These are phyloP conservation scores for Gallinago stenura DNA, from an alignment of 2,797 vertebrate species.

Conservation along the genomic window DNA sequence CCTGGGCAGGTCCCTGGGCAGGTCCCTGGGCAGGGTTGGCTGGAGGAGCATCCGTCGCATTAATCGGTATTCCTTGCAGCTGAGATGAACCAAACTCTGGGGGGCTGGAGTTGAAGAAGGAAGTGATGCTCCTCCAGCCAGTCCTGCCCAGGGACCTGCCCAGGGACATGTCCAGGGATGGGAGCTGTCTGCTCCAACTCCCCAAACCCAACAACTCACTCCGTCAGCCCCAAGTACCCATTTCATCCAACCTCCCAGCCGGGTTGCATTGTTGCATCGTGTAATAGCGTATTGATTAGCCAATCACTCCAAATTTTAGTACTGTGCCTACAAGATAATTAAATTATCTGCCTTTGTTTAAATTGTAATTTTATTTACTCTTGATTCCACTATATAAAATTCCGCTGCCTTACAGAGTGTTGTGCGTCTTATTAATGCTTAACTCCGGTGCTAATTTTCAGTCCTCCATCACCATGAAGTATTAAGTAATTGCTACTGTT, in stretches of 20 bases:
- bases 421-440: neutral
- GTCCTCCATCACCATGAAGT: slow-evolving; percentile 24
- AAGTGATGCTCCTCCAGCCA: neutral
- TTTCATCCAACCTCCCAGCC: neutral
- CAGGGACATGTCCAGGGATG: neutral
- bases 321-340: slow-evolving; percentile 74
- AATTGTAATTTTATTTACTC: slow-evolving; percentile 79
- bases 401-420: neutral
- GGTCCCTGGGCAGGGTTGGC: too few relatives aligned
- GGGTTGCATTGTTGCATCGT: neutral
- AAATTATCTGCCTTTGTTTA: slow-evolving; percentile 78
- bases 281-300: slow-evolving; percentile 39
- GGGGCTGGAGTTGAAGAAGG: too few relatives aligned
- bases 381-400: slow-evolving; percentile 55
- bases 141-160: neutral
- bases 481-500: slow-evolving; percentile 32
- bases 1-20: too few relatives aligned
- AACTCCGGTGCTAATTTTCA: slow-evolving; percentile 32
- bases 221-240: neutral
- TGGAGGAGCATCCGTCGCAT: too few relatives aligned
- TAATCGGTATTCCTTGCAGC: too few relatives aligned
- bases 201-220: neutral
- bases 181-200: neutral
- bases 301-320: slow-evolving; percentile 78
- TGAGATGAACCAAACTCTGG: too few relatives aligned